A percentile compares a stretch with the other conserved stretches of the same genome.
Conservation (phyloP, 2,797 vertebrate species). For the Poecilia velifera region DNA sequence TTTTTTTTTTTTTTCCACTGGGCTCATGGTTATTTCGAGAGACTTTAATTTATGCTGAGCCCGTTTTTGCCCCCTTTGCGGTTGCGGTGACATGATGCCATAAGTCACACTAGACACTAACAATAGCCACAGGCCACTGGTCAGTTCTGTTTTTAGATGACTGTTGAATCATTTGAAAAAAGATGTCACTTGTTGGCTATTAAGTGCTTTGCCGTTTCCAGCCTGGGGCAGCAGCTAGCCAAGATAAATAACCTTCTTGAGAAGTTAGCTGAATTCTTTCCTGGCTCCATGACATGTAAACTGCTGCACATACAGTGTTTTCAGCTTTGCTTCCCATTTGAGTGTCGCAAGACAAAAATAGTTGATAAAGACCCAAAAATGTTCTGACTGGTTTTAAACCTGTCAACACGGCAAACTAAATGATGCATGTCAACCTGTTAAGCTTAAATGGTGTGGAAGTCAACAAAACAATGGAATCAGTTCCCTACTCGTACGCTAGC, state of each 20-base stretch:
- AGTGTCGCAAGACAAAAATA: slow-evolving; percentile 51
- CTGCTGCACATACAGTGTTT: slow-evolving; percentile 54
- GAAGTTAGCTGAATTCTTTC: slow-evolving; percentile 72
- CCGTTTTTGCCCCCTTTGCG: slow-evolving; percentile 68
- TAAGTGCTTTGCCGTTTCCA: slow-evolving; percentile 79
- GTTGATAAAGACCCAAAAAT: slow-evolving; percentile 41
- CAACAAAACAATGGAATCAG: slow-evolving; percentile 37
- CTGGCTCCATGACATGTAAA: slow-evolving; percentile 68
- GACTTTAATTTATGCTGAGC: slow-evolving; percentile 81
- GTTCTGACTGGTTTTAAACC: slow-evolving; percentile 60
- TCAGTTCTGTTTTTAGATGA: slow-evolving; percentile 79
- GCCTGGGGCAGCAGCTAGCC: slow-evolving; percentile 72
- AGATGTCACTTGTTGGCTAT: slow-evolving; percentile 83
- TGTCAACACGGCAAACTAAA: slow-evolving; percentile 55
- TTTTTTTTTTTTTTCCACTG: slow-evolving; percentile 42
- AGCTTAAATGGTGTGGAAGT: slow-evolving; percentile 28
- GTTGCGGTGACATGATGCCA: slow-evolving; percentile 76
- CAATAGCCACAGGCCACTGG: slow-evolving; percentile 76
- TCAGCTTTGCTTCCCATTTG: slow-evolving; percentile 43
- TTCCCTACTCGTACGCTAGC: background rate
- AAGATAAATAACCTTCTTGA: slow-evolving; percentile 82
- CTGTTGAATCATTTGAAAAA: slow-evolving; percentile 81
- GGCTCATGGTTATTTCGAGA: slow-evolving; percentile 73
- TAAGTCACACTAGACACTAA: slow-evolving; percentile 82
- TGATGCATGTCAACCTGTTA: slow-evolving; percentile 51